These are phyloP conservation scores for Hypomesus transpacificus DNA, from an alignment of 2,113 vertebrate species.

Conservation along the genomic window DNA sequence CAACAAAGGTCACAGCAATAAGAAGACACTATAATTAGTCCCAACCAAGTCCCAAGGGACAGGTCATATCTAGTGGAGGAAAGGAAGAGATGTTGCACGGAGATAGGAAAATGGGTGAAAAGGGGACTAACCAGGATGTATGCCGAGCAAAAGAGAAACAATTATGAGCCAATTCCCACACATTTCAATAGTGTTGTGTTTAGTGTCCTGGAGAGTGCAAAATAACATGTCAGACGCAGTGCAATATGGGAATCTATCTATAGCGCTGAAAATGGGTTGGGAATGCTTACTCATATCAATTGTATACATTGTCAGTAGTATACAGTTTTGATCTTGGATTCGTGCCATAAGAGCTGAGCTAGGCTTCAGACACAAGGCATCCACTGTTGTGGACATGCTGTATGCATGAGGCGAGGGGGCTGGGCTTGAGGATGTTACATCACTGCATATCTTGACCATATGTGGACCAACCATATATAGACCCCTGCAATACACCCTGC, in stretches of 20 bases:
- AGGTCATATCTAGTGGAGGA: slow-evolving; percentile 25
- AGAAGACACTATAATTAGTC: slow-evolving; percentile 22
- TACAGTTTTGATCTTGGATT: neutral
- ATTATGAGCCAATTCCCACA: neutral
- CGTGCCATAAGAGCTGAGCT: slow-evolving; percentile 13
- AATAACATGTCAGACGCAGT: too few relatives aligned
- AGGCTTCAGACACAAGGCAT: slow-evolving; percentile 11
- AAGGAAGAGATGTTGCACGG: slow-evolving; percentile 16
- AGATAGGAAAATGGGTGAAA: slow-evolving; percentile 16
- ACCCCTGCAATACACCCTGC: neutral
- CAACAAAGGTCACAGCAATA: neutral
- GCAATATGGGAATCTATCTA: too few relatives aligned
- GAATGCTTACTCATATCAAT: neutral
- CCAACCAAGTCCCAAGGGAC: slow-evolving; percentile 12
- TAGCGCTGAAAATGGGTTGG: too few relatives aligned
- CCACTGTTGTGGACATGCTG: slow-evolving; percentile 26
- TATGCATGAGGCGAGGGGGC: slow-evolving; percentile 20
- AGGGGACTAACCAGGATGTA: slow-evolving; percentile 42
- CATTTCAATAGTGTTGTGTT: neutral
- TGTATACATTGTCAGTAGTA: neutral
- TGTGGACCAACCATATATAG: neutral
- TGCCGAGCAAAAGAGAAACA: slow-evolving; percentile 6
- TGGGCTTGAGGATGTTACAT: slow-evolving; percentile 18
- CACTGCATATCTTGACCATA: slow-evolving; percentile 45
- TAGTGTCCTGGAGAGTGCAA: too few relatives aligned